phyloP scores from a whole-genome alignment of 2,888 invertebrate genomes.

The Leucoma salicis region DNA sequence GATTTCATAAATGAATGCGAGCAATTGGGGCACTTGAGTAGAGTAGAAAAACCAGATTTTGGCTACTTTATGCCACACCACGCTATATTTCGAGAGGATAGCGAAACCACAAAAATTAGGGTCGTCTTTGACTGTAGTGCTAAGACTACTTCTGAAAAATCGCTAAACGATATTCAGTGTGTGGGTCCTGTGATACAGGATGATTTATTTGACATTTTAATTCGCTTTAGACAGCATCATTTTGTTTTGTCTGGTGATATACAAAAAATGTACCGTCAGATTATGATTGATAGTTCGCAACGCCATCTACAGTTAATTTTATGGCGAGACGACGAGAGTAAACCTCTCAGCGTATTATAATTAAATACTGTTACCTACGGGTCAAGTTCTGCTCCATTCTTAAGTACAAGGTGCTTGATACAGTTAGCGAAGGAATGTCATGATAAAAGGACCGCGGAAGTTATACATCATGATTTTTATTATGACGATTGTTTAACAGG shows the following conservation, averaged over 20 bases:
- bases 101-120: slow-evolving; percentile 18
- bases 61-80: slow-evolving; percentile 25
- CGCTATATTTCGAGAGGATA: slow-evolving; percentile 13
- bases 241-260: slow-evolving; percentile 17
- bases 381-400: slow-evolving; percentile 2
- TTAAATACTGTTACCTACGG: slow-evolving; percentile 8
- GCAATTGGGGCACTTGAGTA: not conserved
- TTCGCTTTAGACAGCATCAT: slow-evolving; percentile 17
- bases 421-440: slow-evolving; percentile 20
- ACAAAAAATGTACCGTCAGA: slow-evolving; percentile 18
- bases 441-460: slow-evolving; percentile 9
- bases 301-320: slow-evolving; percentile 22
- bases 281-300: slow-evolving; percentile 9
- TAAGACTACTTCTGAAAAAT: slow-evolving; percentile 12
- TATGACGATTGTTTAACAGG: slow-evolving; percentile 27
- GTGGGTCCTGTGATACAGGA: slow-evolving; percentile 19
- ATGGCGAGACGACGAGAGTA: slow-evolving; percentile 16
- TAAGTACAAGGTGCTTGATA: slow-evolving; percentile 19
- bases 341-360: slow-evolving; percentile 7
- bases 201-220: slow-evolving; percentile 19
- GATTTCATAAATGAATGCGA: slow-evolving; percentile 1
- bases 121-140: slow-evolving; percentile 5
- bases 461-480: slow-evolving; percentile 19
- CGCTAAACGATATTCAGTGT: slow-evolving; percentile 21
- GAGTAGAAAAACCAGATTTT: not conserved